Base-by-base conservation (phyloP, 2,797 vertebrate genomes). In the Acipenser ruthenus region DNA sequence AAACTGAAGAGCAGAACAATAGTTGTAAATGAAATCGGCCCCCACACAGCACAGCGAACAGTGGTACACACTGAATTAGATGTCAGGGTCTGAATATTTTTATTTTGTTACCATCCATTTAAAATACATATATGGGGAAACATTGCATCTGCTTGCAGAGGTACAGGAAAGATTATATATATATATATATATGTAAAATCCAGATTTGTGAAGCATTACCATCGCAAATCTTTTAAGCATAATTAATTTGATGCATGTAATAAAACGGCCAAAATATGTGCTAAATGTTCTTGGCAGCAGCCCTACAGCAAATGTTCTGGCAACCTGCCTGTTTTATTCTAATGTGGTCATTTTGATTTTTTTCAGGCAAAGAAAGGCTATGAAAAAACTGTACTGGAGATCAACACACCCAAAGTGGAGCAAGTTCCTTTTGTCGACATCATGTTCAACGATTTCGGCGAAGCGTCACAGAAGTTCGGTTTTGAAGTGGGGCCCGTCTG, bases 391-490 rank as follows among this genome's bases (percentile, higher is more conserved):
- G 82, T 99, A 75, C 87, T 99, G 77, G 94, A 97, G 85, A 89
- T 99, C 75, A 94, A 93, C 89, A 97, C 96, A 0, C 95, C 96
- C 70, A 97, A 93, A 79, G 95, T 99, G 79, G 96, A 97, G 75
- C 97, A 99, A 76, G 89, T 98, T 13, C 97, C 97, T 52, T 88
- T 97, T 50, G 94, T 98, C 62, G 97, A 99, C 88, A 90, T 99
- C 84, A 98, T 99, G 96, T 99, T 99, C 92, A 98, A 94, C 75
- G 97, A 99, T 80, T 99, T 99, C 9, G 96, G 96, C 37, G 94
- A 95, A 67, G 80, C 93, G 0, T 84, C 92, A 56, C 97, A 99
- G 92, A 99, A 99, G 88, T 99, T 99, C 61, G 97, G 96, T 79
- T 99, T 99, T 50, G 95, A 99, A 91, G 94, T 99, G 86, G 97